phyloP scores from a whole-genome alignment of 2,797 vertebrate genomes.

The Glossophaga mutica region DNA sequence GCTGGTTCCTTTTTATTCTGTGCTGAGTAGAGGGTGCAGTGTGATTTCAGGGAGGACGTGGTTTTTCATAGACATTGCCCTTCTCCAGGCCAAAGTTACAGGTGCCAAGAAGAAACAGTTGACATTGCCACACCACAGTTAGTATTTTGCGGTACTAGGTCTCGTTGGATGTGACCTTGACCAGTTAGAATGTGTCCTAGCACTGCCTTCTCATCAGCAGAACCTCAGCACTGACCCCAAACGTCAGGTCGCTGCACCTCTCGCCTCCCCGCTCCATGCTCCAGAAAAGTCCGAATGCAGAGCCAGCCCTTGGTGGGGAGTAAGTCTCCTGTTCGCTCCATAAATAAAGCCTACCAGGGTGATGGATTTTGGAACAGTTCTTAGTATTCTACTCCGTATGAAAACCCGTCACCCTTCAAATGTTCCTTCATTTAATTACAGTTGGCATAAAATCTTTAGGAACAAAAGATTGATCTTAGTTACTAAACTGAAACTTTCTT shows the following conservation, averaged over 20 bases:
- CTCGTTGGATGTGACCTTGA: not conserved
- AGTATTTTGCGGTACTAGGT: not conserved
- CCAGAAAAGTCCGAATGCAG: not conserved
- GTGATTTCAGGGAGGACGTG: not conserved
- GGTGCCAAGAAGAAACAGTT: not conserved
- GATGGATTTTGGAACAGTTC: not conserved
- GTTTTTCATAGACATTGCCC: not conserved
- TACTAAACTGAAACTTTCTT: slow-evolving; percentile 11
- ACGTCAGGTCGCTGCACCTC: not conserved
- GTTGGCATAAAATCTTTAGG: slow-evolving; percentile 35
- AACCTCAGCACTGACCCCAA: not conserved
- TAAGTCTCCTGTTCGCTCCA: not conserved
- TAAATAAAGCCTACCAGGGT: not conserved
- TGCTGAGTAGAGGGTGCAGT: not conserved
- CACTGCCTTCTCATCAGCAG: not conserved
- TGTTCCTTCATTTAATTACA: not conserved
- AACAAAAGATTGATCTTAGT: not conserved
- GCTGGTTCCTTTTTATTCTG: not conserved
- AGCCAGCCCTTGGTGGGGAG: not conserved
- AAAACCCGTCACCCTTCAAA: not conserved
- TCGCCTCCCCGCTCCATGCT: not conserved
- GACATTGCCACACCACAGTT: not conserved
- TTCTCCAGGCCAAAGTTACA: not conserved
- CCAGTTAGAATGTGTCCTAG: not conserved
- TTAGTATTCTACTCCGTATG: not conserved